A percentile compares a stretch with the other conserved stretches of the same genome.
Conservation (phyloP, 2,797 vertebrate genomes). For the Iguana delicatissima region DNA sequence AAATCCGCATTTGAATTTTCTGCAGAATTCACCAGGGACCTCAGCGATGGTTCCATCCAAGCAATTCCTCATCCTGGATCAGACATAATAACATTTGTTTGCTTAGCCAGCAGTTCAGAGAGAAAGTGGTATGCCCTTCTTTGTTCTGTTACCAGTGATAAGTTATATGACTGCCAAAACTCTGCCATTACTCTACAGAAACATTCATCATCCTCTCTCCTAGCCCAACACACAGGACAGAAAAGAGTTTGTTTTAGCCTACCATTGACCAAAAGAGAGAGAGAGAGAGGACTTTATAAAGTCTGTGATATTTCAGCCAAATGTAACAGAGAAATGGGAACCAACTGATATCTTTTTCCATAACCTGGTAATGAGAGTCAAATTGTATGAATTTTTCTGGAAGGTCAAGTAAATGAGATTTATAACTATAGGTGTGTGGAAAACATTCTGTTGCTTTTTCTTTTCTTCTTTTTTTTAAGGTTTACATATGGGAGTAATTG, state of each 20-base stretch:
- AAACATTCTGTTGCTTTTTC: not conserved
- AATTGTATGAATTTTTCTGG: not conserved
- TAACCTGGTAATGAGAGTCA: not conserved
- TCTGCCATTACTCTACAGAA: not conserved
- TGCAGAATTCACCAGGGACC: not conserved
- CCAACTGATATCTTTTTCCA: not conserved
- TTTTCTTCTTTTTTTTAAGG: not conserved
- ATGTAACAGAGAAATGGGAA: not conserved
- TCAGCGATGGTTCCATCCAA: not conserved
- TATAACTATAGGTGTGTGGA: not conserved
- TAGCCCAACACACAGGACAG: not conserved
- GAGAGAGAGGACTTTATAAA: not conserved
- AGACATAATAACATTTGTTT: conserved; percentile 15
- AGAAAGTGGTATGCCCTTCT: not conserved
- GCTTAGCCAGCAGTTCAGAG: conserved; percentile 15
- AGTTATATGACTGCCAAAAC: conserved; percentile 32
- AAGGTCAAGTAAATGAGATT: not conserved
- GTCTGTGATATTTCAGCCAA: not conserved
- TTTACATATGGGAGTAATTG: not conserved
- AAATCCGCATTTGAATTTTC: not conserved
- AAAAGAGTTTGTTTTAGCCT: not conserved
- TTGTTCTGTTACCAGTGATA: conserved; percentile 13
- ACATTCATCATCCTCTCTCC: rapidly evolving
- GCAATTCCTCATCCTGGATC: not conserved
- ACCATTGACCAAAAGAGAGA: not conserved